A percentile compares a stretch with the other conserved stretches of the same genome.
phyloP scores from a whole-genome alignment of 2,888 invertebrate genomes.

The Subacronicta megacephala region DNA sequence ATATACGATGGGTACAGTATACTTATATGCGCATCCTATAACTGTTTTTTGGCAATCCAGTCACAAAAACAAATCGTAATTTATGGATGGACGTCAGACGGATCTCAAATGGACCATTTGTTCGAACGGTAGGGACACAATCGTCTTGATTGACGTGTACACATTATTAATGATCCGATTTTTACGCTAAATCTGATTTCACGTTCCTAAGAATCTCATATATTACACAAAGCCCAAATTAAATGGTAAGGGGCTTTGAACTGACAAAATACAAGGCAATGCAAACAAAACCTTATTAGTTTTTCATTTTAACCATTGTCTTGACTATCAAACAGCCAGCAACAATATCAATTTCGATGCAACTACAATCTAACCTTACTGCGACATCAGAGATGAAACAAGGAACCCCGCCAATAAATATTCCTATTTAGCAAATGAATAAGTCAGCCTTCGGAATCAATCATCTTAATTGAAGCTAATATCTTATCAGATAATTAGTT shows the following conservation, averaged over 20 bases:
- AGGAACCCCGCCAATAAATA: conserved; percentile 27
- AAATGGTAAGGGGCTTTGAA: too few species aligned
- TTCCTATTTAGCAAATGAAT: conserved; percentile 50
- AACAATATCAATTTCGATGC: conserved; percentile 2
- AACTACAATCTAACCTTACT: conserved; percentile 14
- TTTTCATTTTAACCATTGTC: too few species aligned
- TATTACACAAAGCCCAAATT: too few species aligned
- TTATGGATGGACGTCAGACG: conserved; percentile 42
- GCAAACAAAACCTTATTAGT: background rate
- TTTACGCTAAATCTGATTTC: conserved; percentile 39
- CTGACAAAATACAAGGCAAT: conserved; percentile 1
- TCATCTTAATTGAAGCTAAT: conserved; percentile 54
- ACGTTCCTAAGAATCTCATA: too few species aligned
- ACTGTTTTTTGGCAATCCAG: conserved; percentile 15
- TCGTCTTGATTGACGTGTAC: conserved; percentile 47
- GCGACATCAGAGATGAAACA: conserved; percentile 29
- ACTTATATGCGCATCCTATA: background rate
- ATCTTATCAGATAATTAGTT: conserved; percentile 52
- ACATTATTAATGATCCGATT: too few species aligned
- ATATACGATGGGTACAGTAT: too few species aligned
- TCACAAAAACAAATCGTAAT: conserved; percentile 32
- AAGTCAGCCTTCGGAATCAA: conserved; percentile 56
- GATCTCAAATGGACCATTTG: conserved; percentile 64
- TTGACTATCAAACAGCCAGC: background rate
- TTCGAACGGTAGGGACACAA: conserved; percentile 28